Evolutionary conservation across 1,140 invertebrate species (phyloP), one percentile per base, ranked within the genome.

Genomic region (Grapholita molesta): DNA sequence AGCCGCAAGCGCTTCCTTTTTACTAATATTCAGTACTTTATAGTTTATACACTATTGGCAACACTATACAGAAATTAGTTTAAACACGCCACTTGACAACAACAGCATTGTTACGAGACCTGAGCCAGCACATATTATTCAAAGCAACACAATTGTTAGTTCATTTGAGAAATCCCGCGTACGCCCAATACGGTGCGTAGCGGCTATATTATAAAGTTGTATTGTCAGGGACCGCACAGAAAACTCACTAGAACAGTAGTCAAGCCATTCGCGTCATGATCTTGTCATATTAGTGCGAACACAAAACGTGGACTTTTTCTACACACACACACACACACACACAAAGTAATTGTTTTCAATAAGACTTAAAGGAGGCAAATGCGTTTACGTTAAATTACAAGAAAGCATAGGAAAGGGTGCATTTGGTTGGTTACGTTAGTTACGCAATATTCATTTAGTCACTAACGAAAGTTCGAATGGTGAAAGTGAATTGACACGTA

Each of bases 141-240:
- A 61, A 61, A 61, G n/a, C 25, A 61, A 61, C 55, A 61, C 55
- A 61, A 61, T 61, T 28, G 55, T 48, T 48, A 48, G 42, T 61
- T 61, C 55, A 61, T 61, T 61, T 61, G 55, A 15, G 55, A 61
- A 61, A 61, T 28, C 55, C 55, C 25, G 28, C 55, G 55, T 30
- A 61, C 55, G 55, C 55, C 55, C 55, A 28, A 61, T 61, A 61
- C 28, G 55, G 55, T 61, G 55, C 55, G 55, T 61, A 55, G 53
- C 53, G 28, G 24, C 12, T 28, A 28, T 61, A 48, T 48, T 48
- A 61, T 61, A 61, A 15, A 61, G 55, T 28, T 61, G 55, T 61
- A 61, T 61, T 61, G 55, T 61, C 55, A 28, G 55, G n/a, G 52
- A 9, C 5, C 8, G n/a, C 24, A 25, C 1, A 61, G 55, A 30